These are phyloP conservation scores for Lagria hirta DNA, from an alignment of 2,888 invertebrate genomes.

Conservation along the genomic window DNA sequence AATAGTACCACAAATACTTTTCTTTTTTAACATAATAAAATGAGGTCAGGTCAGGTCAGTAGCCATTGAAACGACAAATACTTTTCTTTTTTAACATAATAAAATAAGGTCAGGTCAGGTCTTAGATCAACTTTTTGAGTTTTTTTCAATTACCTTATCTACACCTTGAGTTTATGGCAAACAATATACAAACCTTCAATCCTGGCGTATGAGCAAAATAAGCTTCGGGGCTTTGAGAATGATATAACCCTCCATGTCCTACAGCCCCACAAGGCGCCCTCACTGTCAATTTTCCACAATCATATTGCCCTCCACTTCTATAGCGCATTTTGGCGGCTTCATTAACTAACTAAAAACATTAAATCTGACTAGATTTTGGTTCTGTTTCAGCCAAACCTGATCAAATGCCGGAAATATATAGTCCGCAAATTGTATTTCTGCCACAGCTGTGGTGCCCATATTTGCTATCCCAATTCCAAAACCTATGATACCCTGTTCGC, in stretches of 20 bases:
- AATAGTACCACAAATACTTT: too few relatives aligned
- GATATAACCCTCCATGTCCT: constrained; percentile 96
- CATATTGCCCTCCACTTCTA: constrained; percentile 85
- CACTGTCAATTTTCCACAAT: constrained; percentile 89
- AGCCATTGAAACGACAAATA: too few relatives aligned
- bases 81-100: too few relatives aligned
- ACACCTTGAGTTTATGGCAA: too few relatives aligned
- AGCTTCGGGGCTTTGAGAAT: constrained; percentile 97
- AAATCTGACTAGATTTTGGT: constrained; percentile 5
- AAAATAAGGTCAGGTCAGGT: too few relatives aligned
- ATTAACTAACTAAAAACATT: constrained; percentile 66
- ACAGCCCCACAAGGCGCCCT: constrained; percentile 96
- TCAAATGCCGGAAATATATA: constrained; percentile 99
- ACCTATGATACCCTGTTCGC: constrained; percentile 96
- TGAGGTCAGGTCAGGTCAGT: too few relatives aligned
- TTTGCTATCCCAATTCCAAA: constrained; percentile 94
- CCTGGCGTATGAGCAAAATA: constrained; percentile 97
- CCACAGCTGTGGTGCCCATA: constrained; percentile 91
- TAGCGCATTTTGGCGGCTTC: constrained; percentile 96
- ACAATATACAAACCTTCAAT: constrained; percentile 73
- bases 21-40: too few relatives aligned
- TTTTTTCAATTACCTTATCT: too few relatives aligned
- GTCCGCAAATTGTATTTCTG: constrained; percentile 99
- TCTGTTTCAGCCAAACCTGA: constrained; percentile 65
- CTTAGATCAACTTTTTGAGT: too few relatives aligned